Base-by-base conservation (phyloP, 2,797 vertebrate species). In the Spea hammondii region DNA sequence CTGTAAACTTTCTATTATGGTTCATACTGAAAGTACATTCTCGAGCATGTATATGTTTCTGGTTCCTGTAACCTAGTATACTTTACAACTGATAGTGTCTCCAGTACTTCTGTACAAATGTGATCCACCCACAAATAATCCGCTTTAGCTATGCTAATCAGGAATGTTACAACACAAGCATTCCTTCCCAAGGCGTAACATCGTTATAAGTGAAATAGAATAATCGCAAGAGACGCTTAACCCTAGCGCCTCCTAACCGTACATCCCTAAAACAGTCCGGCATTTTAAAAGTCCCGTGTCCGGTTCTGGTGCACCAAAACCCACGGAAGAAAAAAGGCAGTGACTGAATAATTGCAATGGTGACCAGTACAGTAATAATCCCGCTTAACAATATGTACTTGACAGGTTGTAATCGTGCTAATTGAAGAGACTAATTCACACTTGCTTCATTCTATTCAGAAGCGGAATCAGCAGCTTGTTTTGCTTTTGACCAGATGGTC, bases 361-460 rank as follows among this genome's bases (percentile, higher is more conserved):
- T 95, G 94, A 95, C 94, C 94, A 95, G 94, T 95, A 95, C 92
- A 91, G 95, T 93, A 95, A 96, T 96, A 95, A 93, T 93, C 91
- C 94, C 91, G 89, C 92, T 91, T 91, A 91, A 93, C 91, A 93
- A 93, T 93, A 93, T 92, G 92, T 90, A 92, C 94, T 96, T 93
- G 94, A 95, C 92, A 95, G 93, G 93, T 93, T 97, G 95, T 97
- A 97, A 96, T 95, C 94, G 96, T 97, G 97, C 95, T 98, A 99
- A 99, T 99, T 98, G 96, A 98, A 95, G 94, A 97, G 94, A 97
- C 97, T 98, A 99, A 95, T 95, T 92, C 92, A 92, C 92, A 92
- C 92, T 91, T 90, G 89, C 90, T 92, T 92, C 90, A 90, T 91
- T 91, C 92, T 89, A 92, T 93, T 93, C 92, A 91, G 92, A 93